Conservation (phyloP, 2,888 invertebrate species). For the Drosophila eohydei region DNA sequence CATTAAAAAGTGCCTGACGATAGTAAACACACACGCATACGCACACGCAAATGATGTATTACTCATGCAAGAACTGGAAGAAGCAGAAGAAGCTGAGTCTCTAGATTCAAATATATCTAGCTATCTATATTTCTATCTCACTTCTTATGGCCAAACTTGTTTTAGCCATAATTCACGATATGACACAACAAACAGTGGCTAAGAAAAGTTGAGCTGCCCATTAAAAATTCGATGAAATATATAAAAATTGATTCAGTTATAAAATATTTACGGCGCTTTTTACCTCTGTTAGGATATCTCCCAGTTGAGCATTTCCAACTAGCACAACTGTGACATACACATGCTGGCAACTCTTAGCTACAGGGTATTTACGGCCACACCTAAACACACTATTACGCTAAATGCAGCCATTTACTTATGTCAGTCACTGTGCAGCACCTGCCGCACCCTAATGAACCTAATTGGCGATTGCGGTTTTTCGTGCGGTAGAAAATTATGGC, state of each 20-base stretch:
- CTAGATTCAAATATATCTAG: slow-evolving; percentile 23
- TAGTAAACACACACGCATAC: slow-evolving; percentile 6
- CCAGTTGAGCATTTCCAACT: background rate
- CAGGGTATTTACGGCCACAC: slow-evolving; percentile 6
- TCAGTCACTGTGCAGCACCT: slow-evolving; percentile 39
- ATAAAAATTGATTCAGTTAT: background rate
- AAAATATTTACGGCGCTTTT: background rate
- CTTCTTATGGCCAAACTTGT: slow-evolving; percentile 64
- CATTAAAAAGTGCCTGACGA: slow-evolving; percentile 45
- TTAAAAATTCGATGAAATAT: background rate
- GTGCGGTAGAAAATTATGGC: slow-evolving; percentile 71
- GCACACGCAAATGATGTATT: slow-evolving; percentile 41
- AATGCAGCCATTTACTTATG: slow-evolving; percentile 19
- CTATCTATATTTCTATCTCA: slow-evolving; percentile 5
- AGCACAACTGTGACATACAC: background rate
- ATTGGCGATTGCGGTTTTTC: slow-evolving; percentile 60
- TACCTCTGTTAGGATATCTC: background rate
- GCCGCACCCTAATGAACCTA: slow-evolving; percentile 61
- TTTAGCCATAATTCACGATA: slow-evolving; percentile 46
- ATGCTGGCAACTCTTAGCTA: background rate
- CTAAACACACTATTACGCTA: background rate
- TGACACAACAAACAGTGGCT: slow-evolving; percentile 50
- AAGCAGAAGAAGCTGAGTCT: slow-evolving; percentile 13
- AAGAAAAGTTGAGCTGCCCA: slow-evolving; percentile 15
- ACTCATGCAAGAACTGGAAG: slow-evolving; percentile 31